These are phyloP conservation scores for Nothoprocta pentlandii DNA, from an alignment of 2,113 vertebrate genomes.

Conservation along the genomic window DNA sequence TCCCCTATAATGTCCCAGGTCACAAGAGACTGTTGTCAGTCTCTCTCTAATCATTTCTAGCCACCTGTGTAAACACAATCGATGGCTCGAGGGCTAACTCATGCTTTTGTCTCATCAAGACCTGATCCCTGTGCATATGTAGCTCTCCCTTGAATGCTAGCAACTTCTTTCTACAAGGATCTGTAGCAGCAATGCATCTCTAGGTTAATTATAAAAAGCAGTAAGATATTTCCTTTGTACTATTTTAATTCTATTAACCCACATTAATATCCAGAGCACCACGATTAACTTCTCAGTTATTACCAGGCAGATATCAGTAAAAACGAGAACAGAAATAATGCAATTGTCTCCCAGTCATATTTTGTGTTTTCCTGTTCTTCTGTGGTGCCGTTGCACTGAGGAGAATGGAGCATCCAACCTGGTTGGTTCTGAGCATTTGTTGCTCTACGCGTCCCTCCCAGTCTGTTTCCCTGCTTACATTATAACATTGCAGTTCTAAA, in stretches of 20 bases:
- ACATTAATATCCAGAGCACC: constrained; percentile 57
- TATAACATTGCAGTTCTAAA: not conserved
- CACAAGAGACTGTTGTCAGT: not conserved
- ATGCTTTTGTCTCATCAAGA: not conserved
- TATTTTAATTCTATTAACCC: constrained; percentile 59
- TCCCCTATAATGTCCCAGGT: not conserved
- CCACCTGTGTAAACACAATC: not conserved
- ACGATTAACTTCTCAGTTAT: not conserved
- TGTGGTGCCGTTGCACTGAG: not conserved
- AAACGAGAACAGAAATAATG: constrained; percentile 41
- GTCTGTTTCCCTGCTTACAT: not conserved
- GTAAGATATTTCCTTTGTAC: not conserved
- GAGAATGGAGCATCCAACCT: not conserved
- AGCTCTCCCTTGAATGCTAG: not conserved
- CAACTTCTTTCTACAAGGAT: not conserved
- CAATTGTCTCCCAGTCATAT: not conserved
- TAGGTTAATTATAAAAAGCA: constrained; percentile 37
- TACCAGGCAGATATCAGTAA: constrained; percentile 4
- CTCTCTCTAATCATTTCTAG: not conserved
- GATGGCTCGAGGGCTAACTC: not conserved
- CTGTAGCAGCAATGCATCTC: not conserved
- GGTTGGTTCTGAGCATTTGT: not conserved
- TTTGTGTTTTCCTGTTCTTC: constrained; percentile 8
- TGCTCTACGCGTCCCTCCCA: not conserved
- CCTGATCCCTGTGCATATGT: not conserved